Evolutionary conservation across 53 echinoderm and acorn worm genomes (phyloP), one percentile per base, ranked within the genome.

Genomic region (Zoroaster sp.): DNA sequence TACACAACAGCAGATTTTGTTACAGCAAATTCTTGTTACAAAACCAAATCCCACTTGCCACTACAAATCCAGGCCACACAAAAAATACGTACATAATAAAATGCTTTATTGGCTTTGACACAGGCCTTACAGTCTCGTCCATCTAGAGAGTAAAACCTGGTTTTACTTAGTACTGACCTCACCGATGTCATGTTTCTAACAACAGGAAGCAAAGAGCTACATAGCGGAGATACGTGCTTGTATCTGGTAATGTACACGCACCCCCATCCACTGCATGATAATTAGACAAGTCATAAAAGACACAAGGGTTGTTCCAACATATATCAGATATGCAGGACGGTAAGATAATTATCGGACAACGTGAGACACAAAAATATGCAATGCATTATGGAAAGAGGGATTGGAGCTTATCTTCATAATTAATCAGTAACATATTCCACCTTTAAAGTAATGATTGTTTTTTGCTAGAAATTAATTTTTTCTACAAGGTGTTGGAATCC

Each of bases 151-250:
- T 9, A 59, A 59, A 59, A 28, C 63, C 30, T 9, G 8, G 63
- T 25, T 59, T 59, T 59, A 59, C 63, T 25, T 28, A 59, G 28
- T 59, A 59, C 63, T 63, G 63, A 79, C 79, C 79, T 55, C 79
- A 76, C 12, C 40, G 77, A 49, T 10, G 71, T 35, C 71, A 73
- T 73, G 65, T 63, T 40, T 79, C 63, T 21, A 3, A 35, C 79
- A 38, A 63, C 25, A 28, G 28, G 63, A 59, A 9, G 17, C 2
- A 11, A 59, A 28, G 28, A 59, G 63, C 63, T 6, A 59, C 63
- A 28, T 59, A 59, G 28, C 63, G 9, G 28, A 25, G 3, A 28
- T 59, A 59, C 63, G 63, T 59, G 63, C 63, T 15, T 59, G 63
- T 59, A 59, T 59, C 25, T n/a, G n/a, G n/a, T n/a, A n/a, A n/a